phyloP scores from a whole-genome alignment of 2,113 vertebrate species.

The Uria aalge region DNA sequence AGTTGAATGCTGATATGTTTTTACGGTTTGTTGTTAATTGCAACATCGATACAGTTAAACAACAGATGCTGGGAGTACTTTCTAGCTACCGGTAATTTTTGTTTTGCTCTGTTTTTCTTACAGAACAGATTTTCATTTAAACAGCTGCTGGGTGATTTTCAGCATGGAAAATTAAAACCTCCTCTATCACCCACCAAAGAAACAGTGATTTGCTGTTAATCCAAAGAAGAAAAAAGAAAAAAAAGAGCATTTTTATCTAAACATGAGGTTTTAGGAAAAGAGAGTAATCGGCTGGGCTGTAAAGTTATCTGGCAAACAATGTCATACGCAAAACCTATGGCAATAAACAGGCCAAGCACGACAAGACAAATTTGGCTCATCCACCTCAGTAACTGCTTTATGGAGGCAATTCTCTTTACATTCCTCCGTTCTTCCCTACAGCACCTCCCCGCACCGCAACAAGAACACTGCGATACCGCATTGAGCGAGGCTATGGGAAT shows the following conservation, averaged over 20 bases:
- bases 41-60: slow-evolving; percentile 30
- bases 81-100: background rate
- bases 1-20: slow-evolving; percentile 4
- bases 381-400: background rate
- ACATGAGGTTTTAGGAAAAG: background rate
- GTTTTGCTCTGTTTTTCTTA: slow-evolving; percentile 1
- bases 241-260: background rate
- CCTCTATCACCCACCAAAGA: background rate
- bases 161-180: slow-evolving; percentile 24
- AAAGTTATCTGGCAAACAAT: background rate
- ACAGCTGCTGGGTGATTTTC: background rate
- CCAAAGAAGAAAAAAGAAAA: background rate
- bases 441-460: background rate
- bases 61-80: slow-evolving; percentile 19
- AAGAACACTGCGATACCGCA: background rate
- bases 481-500: background rate
- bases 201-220: slow-evolving; percentile 16
- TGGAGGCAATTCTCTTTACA: background rate
- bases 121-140: slow-evolving; percentile 42
- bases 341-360: background rate
- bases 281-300: background rate
- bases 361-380: background rate
- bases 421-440: background rate
- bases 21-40: slow-evolving; percentile 21
- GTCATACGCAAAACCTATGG: background rate